Percentiles rank a stretch among this genome's conserved stretches.
Conservation (phyloP, 2,113 vertebrate genomes). For the Vulpes lagopus region DNA sequence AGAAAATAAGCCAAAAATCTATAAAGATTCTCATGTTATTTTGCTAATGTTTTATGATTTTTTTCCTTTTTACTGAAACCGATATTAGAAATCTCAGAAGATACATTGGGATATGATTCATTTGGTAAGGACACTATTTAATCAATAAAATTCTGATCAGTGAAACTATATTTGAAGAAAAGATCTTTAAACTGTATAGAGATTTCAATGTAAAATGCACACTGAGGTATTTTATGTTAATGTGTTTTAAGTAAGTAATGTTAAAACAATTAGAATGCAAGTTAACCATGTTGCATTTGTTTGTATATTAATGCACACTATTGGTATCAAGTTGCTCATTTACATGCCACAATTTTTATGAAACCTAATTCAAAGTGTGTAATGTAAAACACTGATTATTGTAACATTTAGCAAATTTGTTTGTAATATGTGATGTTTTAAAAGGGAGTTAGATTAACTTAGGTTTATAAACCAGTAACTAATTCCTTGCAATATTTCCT, state of each 20-base stretch:
- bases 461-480: neutral
- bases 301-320: neutral
- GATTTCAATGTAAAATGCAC: slow-evolving; percentile 14
- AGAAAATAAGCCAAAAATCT: neutral
- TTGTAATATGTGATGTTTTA: neutral
- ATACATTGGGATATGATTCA: neutral
- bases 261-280: slow-evolving; percentile 6
- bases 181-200: neutral
- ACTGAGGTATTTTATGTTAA: neutral
- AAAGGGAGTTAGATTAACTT: neutral
- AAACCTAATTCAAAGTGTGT: slow-evolving; percentile 39
- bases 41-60: neutral
- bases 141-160: neutral
- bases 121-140: neutral
- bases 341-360: slow-evolving; percentile 27
- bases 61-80: neutral
- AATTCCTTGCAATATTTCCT: neutral
- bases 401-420: slow-evolving; percentile 18
- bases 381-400: neutral
- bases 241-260: neutral
- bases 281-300: neutral
- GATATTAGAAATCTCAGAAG: neutral
- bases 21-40: neutral
- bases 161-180: neutral
- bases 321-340: slow-evolving; percentile 39